Base-by-base conservation (phyloP, 2,888 invertebrate species). In the Trissolcus japonicus region DNA sequence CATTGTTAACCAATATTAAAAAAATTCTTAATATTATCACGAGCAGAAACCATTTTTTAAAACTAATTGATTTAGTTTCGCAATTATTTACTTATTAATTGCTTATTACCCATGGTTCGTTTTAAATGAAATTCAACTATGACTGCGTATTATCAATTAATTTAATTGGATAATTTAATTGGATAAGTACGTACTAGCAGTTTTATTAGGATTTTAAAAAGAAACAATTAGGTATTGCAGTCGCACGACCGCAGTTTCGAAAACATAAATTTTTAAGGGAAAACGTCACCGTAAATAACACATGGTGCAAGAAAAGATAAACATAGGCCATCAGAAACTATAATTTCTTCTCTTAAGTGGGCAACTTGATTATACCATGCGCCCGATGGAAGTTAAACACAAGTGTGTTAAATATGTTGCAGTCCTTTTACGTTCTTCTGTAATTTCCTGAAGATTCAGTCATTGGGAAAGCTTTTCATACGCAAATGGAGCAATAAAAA, bases 361-460 rank as follows among this genome's bases (percentile, higher is more conserved):
- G 53, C 63, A 63, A 59, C 59, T 48, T 16, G 51, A 16, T 25
- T 59, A 55, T 43, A 14, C 21, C 48, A 50, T 59, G 55, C 60
- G 69, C 65, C 60, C 50, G 40, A 75, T 54, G 29, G 53, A 68
- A 63, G 63, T 65, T 60, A 75, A 75, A 68, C 75, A 75, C 75
- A 68, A 68, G 68, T 68, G 75, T 68, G 55, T 62, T 1, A 68
- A 75, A 75, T 51, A 40, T 69, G 75, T 68, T 51, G 25, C 65
- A 19, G 62, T 14, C 51, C 14, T 56, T 59, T 63, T 59, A 73
- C 59, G 21, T 29, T 17, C 25, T 40, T 29, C 51, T 50, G 59
- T 63, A 48, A 68, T 60, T 66, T 55, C 13, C 35, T 57, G 13
- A 41, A 54, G 29, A 56, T 63, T 40, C 54, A 57, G 46, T 41